phyloP scores from a whole-genome alignment of 2,888 invertebrate species.

The Pheosia tremula region DNA sequence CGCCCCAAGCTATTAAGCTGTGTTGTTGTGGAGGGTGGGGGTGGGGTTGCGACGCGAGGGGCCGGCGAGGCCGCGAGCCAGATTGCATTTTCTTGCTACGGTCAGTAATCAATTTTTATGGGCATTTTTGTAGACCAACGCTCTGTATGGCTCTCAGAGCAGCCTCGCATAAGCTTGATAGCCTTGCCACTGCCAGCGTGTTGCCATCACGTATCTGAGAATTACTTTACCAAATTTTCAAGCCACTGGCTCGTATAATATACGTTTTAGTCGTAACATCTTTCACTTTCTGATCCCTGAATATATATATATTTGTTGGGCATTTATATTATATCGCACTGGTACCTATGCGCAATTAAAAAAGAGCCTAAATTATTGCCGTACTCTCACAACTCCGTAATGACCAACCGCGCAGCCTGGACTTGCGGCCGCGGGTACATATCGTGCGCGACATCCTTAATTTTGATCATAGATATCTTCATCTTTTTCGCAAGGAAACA shows the following conservation, averaged over 20 bases:
- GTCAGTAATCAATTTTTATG: conserved; percentile 81
- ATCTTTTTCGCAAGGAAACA: no score
- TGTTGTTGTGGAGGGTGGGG: conserved; percentile 38
- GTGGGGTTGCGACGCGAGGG: conserved; percentile 34
- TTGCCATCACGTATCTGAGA: conserved; percentile 4
- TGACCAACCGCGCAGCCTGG: no score
- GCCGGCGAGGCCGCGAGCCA: conserved; percentile 51
- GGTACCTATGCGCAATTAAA: no score
- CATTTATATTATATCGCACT: no score
- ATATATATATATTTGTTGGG: neutral
- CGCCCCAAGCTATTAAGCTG: conserved; percentile 64
- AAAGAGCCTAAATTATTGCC: no score
- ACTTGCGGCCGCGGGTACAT: no score
- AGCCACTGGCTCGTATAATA: neutral
- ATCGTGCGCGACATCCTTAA: no score
- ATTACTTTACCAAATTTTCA: conserved; percentile 7
- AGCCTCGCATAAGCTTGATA: conserved; percentile 15
- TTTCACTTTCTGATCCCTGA: neutral
- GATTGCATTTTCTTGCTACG: conserved; percentile 81
- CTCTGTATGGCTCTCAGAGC: conserved; percentile 33
- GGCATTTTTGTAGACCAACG: conserved; percentile 69
- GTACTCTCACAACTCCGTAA: no score
- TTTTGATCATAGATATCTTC: no score
- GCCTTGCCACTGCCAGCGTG: conserved; percentile 6
- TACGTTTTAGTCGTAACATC: neutral